Evolutionary conservation across 2,113 vertebrate genomes (phyloP).

Genomic region (Parus major): DNA sequence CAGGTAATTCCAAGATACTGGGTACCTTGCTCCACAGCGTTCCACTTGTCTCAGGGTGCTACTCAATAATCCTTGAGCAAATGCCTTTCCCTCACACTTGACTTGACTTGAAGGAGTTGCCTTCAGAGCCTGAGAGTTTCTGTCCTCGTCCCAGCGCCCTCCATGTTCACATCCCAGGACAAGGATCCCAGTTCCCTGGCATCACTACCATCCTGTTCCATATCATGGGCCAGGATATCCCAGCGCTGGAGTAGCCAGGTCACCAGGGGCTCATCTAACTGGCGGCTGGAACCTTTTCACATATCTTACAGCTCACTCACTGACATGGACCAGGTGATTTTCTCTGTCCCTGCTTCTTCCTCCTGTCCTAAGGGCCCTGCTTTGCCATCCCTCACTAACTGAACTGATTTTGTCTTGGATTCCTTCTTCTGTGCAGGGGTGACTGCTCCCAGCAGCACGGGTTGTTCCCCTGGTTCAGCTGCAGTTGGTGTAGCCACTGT

Average conservation of each 20-base stretch:
- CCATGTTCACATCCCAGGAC: neutral
- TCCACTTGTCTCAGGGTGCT: neutral
- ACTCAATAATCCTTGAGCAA: neutral
- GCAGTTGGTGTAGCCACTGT: neutral
- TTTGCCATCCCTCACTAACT: neutral
- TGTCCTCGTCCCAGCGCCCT: neutral
- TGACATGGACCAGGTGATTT: neutral
- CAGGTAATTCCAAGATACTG: neutral
- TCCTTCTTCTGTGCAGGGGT: neutral
- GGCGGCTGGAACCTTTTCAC: neutral
- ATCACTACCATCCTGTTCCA: neutral
- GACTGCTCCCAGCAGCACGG: neutral
- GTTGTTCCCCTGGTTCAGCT: neutral
- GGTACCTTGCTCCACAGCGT: neutral
- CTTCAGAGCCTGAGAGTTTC: neutral
- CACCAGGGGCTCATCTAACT: neutral
- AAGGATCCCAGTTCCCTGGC: neutral
- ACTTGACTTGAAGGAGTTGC: neutral
- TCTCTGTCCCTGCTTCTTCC: neutral
- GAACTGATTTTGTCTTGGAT: neutral
- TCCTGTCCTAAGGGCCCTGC: neutral
- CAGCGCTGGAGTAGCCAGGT: neutral
- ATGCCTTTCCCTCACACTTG: neutral
- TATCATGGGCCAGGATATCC: neutral
- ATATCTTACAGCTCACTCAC: neutral